Conservation (phyloP, 2,888 invertebrate genomes). For the Drosophila dives region DNA sequence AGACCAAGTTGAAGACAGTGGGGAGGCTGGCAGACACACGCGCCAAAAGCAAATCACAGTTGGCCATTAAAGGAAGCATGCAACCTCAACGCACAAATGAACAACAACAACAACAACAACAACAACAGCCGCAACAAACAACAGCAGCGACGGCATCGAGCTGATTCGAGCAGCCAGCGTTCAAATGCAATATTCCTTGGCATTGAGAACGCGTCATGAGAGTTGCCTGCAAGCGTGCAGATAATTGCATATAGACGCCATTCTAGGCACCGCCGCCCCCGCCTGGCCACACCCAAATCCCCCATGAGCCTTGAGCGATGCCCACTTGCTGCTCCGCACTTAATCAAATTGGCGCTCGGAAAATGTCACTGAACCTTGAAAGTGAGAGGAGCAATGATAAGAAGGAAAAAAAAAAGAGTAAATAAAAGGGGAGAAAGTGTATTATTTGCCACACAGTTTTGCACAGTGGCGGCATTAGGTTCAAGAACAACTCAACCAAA, state of each 20-base stretch:
- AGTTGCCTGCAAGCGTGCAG: constrained; percentile 54
- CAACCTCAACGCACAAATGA: constrained; percentile 38
- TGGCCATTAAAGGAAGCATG: constrained; percentile 47
- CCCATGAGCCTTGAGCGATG: constrained; percentile 25
- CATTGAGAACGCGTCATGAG: constrained; percentile 60
- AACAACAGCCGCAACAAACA: background rate
- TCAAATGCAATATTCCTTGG: constrained; percentile 67
- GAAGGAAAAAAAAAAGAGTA: constrained; percentile 2
- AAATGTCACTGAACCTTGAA: constrained; percentile 76
- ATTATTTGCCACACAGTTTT: constrained; percentile 69
- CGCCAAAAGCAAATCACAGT: constrained; percentile 36
- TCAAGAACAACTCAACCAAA: constrained; percentile 67
- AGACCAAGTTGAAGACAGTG: background rate
- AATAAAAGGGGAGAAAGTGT: constrained; percentile 45
- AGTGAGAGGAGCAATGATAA: constrained; percentile 26
- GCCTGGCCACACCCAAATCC: constrained; percentile 1
- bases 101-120: constrained; percentile 13
- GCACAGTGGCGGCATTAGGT: constrained; percentile 63
- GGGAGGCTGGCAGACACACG: constrained; percentile 13
- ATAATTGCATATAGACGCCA: constrained; percentile 72
- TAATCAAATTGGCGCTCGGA: constrained; percentile 75
- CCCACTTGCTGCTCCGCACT: constrained; percentile 55
- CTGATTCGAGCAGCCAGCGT: constrained; percentile 47
- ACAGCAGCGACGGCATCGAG: background rate
- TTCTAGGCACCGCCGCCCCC: constrained; percentile 11